Evolutionary conservation across 2,113 vertebrate species (phyloP).

Genomic region (Panthera tigris): DNA sequence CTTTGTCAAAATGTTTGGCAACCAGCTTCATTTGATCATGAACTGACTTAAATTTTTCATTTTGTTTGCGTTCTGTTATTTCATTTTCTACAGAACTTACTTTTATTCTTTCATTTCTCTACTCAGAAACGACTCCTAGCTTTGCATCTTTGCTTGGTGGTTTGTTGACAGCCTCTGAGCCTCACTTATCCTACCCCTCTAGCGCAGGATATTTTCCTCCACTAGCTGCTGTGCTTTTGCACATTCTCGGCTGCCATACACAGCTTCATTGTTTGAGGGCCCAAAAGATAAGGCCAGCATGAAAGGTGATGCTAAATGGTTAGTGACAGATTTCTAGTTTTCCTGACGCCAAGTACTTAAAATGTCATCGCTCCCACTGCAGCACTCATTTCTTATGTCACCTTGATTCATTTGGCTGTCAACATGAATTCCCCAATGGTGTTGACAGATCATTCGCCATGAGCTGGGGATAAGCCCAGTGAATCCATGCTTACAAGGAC

Average conservation of each 20-base stretch:
- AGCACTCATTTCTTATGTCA: constrained; percentile 65
- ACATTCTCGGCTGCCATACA: neutral
- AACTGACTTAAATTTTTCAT: neutral
- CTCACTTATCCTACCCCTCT: neutral
- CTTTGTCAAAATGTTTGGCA: neutral
- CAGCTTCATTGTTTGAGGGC: neutral
- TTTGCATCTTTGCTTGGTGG: neutral
- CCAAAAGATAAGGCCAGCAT: constrained; percentile 23
- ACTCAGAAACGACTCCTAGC: neutral
- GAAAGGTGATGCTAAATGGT: constrained; percentile 39
- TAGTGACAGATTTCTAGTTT: constrained; percentile 62
- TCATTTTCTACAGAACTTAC: neutral
- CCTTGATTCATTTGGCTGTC: constrained; percentile 66
- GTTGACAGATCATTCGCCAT: constrained; percentile 53
- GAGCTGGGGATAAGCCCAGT: constrained; percentile 59
- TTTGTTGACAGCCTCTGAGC: neutral
- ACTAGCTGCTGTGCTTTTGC: neutral
- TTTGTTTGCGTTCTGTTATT: neutral
- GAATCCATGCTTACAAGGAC: constrained; percentile 12
- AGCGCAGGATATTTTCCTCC: neutral
- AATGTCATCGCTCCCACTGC: constrained; percentile 47
- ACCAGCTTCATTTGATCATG: neutral
- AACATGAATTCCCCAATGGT: constrained; percentile 13
- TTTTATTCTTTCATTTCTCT: constrained; percentile 20
- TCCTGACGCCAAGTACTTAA: constrained; percentile 60